Evolutionary conservation across 2,113 vertebrate genomes (phyloP), one percentile per base, ranked within the genome.

Genomic region (Calyptomena viridis): DNA sequence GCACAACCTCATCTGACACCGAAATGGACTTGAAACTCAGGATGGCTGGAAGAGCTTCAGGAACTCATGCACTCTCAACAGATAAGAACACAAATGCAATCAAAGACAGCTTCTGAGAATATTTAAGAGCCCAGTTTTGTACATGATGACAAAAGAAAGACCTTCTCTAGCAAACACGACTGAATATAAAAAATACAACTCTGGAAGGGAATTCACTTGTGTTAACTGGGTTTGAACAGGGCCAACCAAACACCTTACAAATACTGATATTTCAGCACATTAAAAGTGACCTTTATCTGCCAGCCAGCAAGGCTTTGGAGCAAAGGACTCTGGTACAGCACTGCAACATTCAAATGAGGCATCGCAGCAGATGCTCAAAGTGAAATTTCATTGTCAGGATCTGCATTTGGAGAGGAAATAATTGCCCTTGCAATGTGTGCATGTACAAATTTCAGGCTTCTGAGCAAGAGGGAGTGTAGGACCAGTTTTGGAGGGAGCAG

Each of bases 321-420:
- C 47, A 53, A 20, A 72, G 39, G n/a, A n/a, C n/a, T n/a, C n/a
- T 15, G 35, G 6, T 15, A 17, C 0, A n/a, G 20, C 0, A 7
- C 47, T 62, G 40, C 46, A 64, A 35, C 17, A 33, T 28, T 42
- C 56, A 67, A 47, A 50, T 11, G 5, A 84, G 37, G 63, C 62
- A 89, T 17, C 11, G 1, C 59, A 66, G 35, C 33, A 71, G 46
- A 47, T 47, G 21, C 55, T 74, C 37, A 52, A 37, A 35, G 30
- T 19, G 12, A 77, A 66, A 52, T 47, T 6, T 66, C 1, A 0
- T 64, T 47, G 35, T 63, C 67, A 77, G 53, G 39, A 88, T 10
- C 49, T 74, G 27, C 39, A 52, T 59, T 56, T 84, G 64, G 39
- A 89, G 27, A 71, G 3, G 0, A 73, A 90, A 33, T 14, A 0